Base-by-base conservation (phyloP, 2,797 vertebrate genomes). In the Rhodeus uyekii region DNA sequence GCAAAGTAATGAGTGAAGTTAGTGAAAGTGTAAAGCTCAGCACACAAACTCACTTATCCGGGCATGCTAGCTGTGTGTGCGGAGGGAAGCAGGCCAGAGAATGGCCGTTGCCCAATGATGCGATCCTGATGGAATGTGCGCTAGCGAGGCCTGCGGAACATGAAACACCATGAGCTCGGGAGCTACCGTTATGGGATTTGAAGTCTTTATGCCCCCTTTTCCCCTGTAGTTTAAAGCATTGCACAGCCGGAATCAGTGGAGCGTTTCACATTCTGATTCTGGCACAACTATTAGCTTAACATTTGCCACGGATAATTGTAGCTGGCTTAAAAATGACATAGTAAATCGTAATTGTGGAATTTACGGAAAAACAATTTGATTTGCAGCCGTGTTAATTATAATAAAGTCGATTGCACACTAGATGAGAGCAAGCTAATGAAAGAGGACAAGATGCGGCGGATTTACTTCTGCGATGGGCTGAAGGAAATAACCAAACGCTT, bases 51-150 rank as follows among this genome's bases (percentile, higher is more conserved):
- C 36, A 38, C 36, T 12, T 24, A 42, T 24, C 50, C 53, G 18
- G 36, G 61, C 18, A 13, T 29, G 50, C 39, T 32, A 38, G 42
- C 71, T 80, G 24, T 76, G 24, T 76, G 76, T 68, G 60, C 19
- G 39, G 75, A 68, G 84, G 68, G 74, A 80, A 76, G 42, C 79
- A 22, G 61, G 82, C 82, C 76, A 84, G 5, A 60, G 64, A 83
- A 73, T 19, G 65, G 53, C 48, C 55, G 9, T 58, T 79, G 76
- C 79, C 63, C 48, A 67, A 69, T 86, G 74, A 83, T 79, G 83
- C 48, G 63, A 83, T 79, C 44, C 69, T 73, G 69, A 58, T 76
- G 82, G 83, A 86, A 83, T 88, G 87, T 80, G 65, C 69, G 32
- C 64, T 73, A 81, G 82, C 34, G 38, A 48, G 77, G 55, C 53